Evolutionary conservation across 1,140 invertebrate genomes (phyloP).

Genomic region (Aphidius ervi): DNA sequence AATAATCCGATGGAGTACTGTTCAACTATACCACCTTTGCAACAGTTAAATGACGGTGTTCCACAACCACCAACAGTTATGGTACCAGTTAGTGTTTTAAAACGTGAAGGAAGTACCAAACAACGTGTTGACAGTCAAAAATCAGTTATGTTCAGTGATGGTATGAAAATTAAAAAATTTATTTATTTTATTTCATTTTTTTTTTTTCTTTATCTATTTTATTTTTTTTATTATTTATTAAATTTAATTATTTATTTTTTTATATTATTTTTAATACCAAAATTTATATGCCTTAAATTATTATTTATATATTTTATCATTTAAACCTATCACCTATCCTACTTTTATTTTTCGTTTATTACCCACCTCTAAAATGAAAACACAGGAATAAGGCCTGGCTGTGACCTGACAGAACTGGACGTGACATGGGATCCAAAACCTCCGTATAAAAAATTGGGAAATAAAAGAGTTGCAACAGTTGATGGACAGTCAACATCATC

Average conservation of each 20-base stretch:
- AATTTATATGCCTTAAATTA: slow-evolving; percentile 7
- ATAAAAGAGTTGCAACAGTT: slow-evolving; percentile 42
- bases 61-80: slow-evolving; percentile 70
- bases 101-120: slow-evolving; percentile 62
- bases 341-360: slow-evolving; percentile 47
- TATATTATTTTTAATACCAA: slow-evolving; percentile 6
- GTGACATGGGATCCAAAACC: slow-evolving; percentile 50
- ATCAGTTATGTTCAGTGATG: slow-evolving; percentile 89
- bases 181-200: no score
- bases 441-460: slow-evolving; percentile 38
- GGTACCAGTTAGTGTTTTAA: slow-evolving; percentile 81
- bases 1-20: slow-evolving; percentile 90
- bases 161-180: slow-evolving; percentile 41
- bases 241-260: slow-evolving; percentile 15
- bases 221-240: not conserved
- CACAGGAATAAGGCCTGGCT: slow-evolving; percentile 75
- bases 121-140: slow-evolving; percentile 60
- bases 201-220: no score
- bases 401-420: slow-evolving; percentile 78
- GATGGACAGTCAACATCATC: slow-evolving; percentile 38
- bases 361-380: slow-evolving; percentile 46
- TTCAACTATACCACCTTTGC: slow-evolving; percentile 76
- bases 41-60: slow-evolving; percentile 62
- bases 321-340: slow-evolving; percentile 25
- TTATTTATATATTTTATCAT: slow-evolving; percentile 13